Base-by-base conservation (phyloP, 1,140 invertebrate genomes). In the Apolygus lucorum region DNA sequence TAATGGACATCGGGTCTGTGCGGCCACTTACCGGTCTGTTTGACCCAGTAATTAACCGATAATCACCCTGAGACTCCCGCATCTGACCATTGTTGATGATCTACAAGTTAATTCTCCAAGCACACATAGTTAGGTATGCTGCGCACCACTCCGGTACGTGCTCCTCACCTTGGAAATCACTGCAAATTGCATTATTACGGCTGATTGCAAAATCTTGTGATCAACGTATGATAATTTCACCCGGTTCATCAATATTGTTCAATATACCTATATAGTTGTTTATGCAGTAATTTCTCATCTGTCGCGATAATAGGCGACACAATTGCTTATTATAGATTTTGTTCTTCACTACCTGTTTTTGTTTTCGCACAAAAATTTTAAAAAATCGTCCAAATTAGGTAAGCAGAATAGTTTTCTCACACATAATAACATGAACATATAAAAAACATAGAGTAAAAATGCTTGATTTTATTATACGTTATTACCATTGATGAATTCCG, bases 41-140 rank as follows among this genome's bases (percentile, higher is more conserved):
- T 4, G 17, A 42, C 34, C 54, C 22, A 49, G 8, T 59, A 59
- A 59, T 59, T 59, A 24, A 59, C 54, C 22, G 8, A 59, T 59
- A 59, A 59, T 59, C 54, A 59, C 54, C 54, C 54, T 59, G 54
- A 59, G 54, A 59, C 13, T 59, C 54, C 54, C 54, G 4, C 54
- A 24, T 59, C 13, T 59, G 54, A 59, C 54, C 11, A 21, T 59
- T 59, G 54, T 59, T 59, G 22, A 13, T 24, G 11, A 24, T 24
- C 4, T 24, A 13, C 22, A 13, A 17, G 54, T 59, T 59, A 59
- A 59, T 59, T 59, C 22, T 4, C 54, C 4, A 21, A 4, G 54
- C 11, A 24, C 54, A 13, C 54, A 21, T 24, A 59, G 54, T 59
- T 59, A 59, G 54, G 13, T 17, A 59, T 17, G 54, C 54, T 59